Percentiles rank a stretch among this genome's conserved stretches.
These are phyloP conservation scores for Monoplex corrugatus DNA, from an alignment of 2,888 invertebrate genomes.

Conservation along the genomic window DNA sequence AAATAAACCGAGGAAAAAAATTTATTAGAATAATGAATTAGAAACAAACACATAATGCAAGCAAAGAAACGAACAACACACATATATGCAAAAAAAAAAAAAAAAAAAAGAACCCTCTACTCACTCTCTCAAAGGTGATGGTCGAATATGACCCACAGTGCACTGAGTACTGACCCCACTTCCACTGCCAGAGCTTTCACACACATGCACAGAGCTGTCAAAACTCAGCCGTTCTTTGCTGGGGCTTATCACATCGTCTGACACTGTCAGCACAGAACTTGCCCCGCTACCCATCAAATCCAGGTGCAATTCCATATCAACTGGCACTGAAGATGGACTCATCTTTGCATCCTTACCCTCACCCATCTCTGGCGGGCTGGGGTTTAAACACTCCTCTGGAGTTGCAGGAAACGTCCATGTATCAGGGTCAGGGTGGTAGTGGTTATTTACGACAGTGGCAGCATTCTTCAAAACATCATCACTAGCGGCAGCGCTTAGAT, in stretches of 20 bases:
- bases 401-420: background rate
- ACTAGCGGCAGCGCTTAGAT: background rate
- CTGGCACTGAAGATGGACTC: background rate
- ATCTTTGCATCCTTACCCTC: background rate
- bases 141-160: background rate
- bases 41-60: too few species aligned
- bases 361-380: background rate
- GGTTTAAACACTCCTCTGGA: background rate
- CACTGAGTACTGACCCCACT: background rate
- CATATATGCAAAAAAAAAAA: too few species aligned
- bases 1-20: too few species aligned
- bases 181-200: background rate
- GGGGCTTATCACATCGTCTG: constrained; percentile 40
- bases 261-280: constrained; percentile 38
- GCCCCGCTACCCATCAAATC: background rate
- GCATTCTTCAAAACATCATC: background rate
- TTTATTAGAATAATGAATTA: too few species aligned
- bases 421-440: background rate
- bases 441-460: background rate
- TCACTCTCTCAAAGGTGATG: constrained; percentile 17
- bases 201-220: background rate
- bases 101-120: background rate
- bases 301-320: constrained; percentile 6
- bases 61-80: too few species aligned
- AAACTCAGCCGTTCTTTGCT: constrained; percentile 42